Conservation (phyloP, 2,888 invertebrate genomes). For the Lepidonotus clava region DNA sequence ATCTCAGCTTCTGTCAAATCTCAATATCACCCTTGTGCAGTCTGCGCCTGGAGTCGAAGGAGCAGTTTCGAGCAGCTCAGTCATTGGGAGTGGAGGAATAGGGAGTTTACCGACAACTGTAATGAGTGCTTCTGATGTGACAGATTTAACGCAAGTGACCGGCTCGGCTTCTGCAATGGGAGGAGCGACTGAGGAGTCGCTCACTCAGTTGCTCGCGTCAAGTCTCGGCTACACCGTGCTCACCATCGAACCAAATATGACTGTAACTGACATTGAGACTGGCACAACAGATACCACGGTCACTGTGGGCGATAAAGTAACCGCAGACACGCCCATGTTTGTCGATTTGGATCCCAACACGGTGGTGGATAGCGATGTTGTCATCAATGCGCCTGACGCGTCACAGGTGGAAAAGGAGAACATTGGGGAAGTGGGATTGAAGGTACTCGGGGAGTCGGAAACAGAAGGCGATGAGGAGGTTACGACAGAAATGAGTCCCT, state of each 20-base stretch:
- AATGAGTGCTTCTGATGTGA: not conserved
- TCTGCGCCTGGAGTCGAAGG: not conserved
- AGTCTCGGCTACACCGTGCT: constrained; percentile 41
- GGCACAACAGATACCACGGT: too few relatives aligned
- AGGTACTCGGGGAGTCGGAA: not conserved
- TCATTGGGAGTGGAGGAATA: not conserved
- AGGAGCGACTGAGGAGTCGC: not conserved
- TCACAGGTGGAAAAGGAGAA: not conserved
- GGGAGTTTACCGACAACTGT: not conserved
- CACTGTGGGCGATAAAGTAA: not conserved
- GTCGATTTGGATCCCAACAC: not conserved
- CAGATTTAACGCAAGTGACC: not conserved
- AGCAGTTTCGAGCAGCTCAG: not conserved
- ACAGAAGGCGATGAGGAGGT: not conserved
- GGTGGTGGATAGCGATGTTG: not conserved
- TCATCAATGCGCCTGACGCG: too few relatives aligned
- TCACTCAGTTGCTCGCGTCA: constrained; percentile 27
- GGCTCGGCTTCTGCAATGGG: not conserved
- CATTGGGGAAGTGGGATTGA: not conserved
- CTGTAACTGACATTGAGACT: not conserved
- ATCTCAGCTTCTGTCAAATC: not conserved
- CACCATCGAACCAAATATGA: constrained; percentile 15
- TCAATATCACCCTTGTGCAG: constrained; percentile 10
- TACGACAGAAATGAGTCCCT: not conserved
- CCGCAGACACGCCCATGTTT: not conserved